phyloP scores from a whole-genome alignment of 2,888 invertebrate species.

The Ectemnius continuus region DNA sequence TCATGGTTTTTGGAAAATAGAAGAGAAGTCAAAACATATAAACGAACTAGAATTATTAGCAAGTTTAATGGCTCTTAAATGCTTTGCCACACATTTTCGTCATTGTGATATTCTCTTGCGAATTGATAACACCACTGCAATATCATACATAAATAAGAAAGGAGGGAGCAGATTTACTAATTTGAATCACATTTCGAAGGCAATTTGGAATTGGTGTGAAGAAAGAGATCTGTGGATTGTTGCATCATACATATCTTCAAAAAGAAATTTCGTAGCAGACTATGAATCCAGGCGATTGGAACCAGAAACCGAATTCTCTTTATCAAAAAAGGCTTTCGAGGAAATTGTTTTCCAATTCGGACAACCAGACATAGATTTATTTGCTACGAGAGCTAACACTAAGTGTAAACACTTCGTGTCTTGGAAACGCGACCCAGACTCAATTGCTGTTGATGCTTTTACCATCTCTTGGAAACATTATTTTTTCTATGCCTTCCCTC shows the following conservation, averaged over 20 bases:
- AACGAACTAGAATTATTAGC: slow-evolving; percentile 12
- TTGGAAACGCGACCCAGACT: slow-evolving; percentile 11
- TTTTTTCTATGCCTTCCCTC: slow-evolving; percentile 17
- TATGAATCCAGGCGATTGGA: neutral
- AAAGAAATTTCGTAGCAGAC: slow-evolving; percentile 9
- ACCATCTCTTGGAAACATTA: neutral
- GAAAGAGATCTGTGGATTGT: slow-evolving; percentile 20
- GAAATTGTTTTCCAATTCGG: neutral
- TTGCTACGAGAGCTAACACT: slow-evolving; percentile 1
- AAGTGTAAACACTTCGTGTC: slow-evolving; percentile 17
- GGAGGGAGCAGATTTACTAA: neutral
- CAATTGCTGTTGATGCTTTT: slow-evolving; percentile 14
- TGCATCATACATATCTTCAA: neutral
- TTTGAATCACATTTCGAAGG: neutral
- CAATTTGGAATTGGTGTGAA: slow-evolving; percentile 31
- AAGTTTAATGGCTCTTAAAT: neutral
- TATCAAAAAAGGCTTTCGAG: neutral
- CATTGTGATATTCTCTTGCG: slow-evolving; percentile 3
- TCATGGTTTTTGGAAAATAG: slow-evolving; percentile 7
- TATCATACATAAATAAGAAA: no score
- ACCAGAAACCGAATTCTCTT: slow-evolving; percentile 9
- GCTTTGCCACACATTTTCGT: neutral
- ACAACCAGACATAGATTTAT: slow-evolving; percentile 14
- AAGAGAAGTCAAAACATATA: slow-evolving; percentile 10
- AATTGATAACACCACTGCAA: slow-evolving; percentile 2